Percentiles rank a stretch among this genome's conserved stretches.
These are phyloP conservation scores for Drosophila lini DNA, from an alignment of 1,140 invertebrate genomes.

Conservation along the genomic window DNA sequence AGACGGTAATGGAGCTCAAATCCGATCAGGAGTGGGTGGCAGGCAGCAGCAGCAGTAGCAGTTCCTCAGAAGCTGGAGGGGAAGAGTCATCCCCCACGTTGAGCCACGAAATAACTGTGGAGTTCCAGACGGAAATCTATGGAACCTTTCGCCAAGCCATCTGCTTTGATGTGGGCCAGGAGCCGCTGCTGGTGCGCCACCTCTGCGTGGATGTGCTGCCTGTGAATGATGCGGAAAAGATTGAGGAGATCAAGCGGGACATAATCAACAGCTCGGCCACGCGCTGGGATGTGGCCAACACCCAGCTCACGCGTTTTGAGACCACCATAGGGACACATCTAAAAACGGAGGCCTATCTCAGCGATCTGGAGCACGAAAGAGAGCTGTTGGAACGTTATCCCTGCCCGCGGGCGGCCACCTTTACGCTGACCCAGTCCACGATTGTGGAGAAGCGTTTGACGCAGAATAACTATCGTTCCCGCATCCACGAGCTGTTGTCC, in stretches of 20 bases:
- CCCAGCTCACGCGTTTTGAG: conserved; percentile 87
- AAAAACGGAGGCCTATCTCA: conserved; percentile 84
- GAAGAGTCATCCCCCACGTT: conserved; percentile 26
- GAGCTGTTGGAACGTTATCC: conserved; percentile 88
- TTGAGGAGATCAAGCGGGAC: conserved; percentile 88
- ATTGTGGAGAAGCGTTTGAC: conserved; percentile 88
- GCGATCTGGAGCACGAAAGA: conserved; percentile 86
- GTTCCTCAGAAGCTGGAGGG: conserved; percentile 9
- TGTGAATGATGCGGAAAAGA: conserved; percentile 88
- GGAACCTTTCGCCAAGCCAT: conserved; percentile 93
- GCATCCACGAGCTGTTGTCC: conserved; percentile 91
- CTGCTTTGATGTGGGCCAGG: conserved; percentile 91
- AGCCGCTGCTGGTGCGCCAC: conserved; percentile 89
- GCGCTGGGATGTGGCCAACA: conserved; percentile 87
- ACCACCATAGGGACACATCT: conserved; percentile 86
- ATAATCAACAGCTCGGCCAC: conserved; percentile 86
- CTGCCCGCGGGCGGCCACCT: conserved; percentile 88
- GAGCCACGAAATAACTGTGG: conserved; percentile 88
- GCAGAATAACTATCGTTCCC: conserved; percentile 90
- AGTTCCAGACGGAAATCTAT: conserved; percentile 90
- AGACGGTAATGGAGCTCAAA: conserved; percentile 76
- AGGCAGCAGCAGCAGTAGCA: conserved; percentile 5
- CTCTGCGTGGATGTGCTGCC: conserved; percentile 92
- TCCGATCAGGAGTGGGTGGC: conserved; percentile 87
- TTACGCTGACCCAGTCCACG: conserved; percentile 89